Evolutionary conservation across 1,140 invertebrate species (phyloP).

Genomic region (Mercenaria mercenaria): DNA sequence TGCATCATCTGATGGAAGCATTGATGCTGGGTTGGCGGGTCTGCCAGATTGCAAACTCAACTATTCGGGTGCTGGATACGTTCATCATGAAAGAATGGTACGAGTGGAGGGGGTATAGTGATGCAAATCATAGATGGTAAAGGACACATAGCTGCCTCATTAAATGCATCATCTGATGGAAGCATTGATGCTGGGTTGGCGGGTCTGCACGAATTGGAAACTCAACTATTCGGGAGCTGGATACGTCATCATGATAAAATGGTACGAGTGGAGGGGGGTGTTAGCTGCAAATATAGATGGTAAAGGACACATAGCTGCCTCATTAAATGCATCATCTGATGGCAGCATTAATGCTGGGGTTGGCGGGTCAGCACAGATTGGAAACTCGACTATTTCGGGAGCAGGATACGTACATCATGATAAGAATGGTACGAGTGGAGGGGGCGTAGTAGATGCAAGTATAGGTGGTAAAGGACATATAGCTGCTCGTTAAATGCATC

Average conservation of each 20-base stretch:
- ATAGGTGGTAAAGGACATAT: neutral
- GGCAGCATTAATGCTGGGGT: neutral
- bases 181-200: neutral
- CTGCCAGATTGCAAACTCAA: neutral
- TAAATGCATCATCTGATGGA: neutral
- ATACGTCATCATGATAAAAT: neutral
- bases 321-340: neutral
- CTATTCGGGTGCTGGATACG: neutral
- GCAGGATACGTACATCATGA: conserved; percentile 3
- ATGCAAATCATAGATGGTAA: neutral
- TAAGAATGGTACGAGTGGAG: neutral
- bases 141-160: neutral
- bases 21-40: neutral
- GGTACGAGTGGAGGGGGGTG: neutral
- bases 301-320: neutral
- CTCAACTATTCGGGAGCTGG: neutral
- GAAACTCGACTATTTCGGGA: neutral
- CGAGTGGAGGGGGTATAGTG: neutral
- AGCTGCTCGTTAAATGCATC: neutral
- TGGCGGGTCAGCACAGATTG: neutral
- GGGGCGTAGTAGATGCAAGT: neutral
- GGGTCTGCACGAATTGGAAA: neutral
- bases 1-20: neutral
- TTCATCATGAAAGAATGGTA: conserved; percentile 11
- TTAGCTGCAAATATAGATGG: neutral